Percentiles rank a stretch among this genome's conserved stretches.
These are phyloP conservation scores for Lontra canadensis DNA, from an alignment of 2,113 vertebrate genomes.

Conservation along the genomic window DNA sequence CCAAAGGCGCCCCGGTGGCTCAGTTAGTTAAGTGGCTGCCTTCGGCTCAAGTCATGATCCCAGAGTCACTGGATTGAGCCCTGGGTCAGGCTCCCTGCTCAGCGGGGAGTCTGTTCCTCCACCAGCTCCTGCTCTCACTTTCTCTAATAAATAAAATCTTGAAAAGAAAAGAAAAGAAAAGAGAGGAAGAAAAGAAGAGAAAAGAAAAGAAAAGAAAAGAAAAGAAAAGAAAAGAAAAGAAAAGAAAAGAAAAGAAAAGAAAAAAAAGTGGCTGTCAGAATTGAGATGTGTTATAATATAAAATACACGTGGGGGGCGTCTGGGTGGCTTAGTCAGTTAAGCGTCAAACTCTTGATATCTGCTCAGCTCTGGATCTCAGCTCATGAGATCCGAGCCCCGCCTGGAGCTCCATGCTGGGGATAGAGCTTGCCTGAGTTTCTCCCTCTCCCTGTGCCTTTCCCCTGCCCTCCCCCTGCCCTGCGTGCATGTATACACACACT, in stretches of 20 bases:
- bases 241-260: neutral
- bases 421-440: neutral
- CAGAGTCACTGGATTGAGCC: too few relatives aligned
- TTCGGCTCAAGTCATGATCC: too few relatives aligned
- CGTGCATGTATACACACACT: neutral
- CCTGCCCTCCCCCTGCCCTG: neutral
- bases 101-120: too few relatives aligned
- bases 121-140: too few relatives aligned
- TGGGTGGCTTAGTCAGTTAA: neutral
- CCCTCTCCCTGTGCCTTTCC: neutral
- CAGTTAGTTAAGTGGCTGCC: neutral
- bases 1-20: neutral
- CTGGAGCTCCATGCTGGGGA: neutral
- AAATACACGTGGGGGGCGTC: neutral
- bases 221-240: neutral
- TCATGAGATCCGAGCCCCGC: neutral
- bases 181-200: too few relatives aligned
- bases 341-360: neutral
- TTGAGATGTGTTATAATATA: neutral
- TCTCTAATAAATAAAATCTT: too few relatives aligned
- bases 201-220: neutral
- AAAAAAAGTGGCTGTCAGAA: neutral
- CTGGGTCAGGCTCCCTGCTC: too few relatives aligned
- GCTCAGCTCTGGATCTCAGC: neutral
- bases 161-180: neutral